phyloP scores from a whole-genome alignment of 37 sponge, comb jelly and placozoan species.

The Chondrosia reniformis region DNA sequence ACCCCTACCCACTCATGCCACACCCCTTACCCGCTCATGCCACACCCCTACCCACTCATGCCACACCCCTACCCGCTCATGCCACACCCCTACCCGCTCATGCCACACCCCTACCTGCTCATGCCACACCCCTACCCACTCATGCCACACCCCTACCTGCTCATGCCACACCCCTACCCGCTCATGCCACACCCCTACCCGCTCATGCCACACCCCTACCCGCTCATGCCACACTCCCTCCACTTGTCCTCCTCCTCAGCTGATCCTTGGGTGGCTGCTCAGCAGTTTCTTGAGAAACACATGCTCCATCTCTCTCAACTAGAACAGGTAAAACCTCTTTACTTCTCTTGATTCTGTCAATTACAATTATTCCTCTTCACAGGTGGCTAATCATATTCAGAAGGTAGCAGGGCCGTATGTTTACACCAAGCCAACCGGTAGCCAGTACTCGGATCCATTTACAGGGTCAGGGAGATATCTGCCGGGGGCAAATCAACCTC shows the following conservation, averaged over 20 bases:
- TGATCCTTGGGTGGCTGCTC: slow-evolving; percentile 75
- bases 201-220: neutral
- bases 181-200: neutral
- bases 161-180: neutral
- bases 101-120: neutral
- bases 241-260: slow-evolving; percentile 9
- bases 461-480: slow-evolving; percentile 32
- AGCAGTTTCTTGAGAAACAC: slow-evolving; percentile 70
- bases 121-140: too few species aligned
- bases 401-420: slow-evolving; percentile 16
- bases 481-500: neutral
- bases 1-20: too few species aligned
- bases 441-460: neutral
- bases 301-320: slow-evolving; percentile 52
- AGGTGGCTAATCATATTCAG: slow-evolving; percentile 26
- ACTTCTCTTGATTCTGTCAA: neutral
- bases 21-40: too few species aligned
- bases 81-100: neutral
- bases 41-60: too few species aligned
- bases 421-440: neutral
- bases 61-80: too few species aligned
- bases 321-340: slow-evolving; percentile 44
- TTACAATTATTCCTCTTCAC: neutral
- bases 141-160: too few species aligned
- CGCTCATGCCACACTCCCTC: neutral